Evolutionary conservation across 2,797 vertebrate species (phyloP).

Genomic region (Eremophila alpestris): DNA sequence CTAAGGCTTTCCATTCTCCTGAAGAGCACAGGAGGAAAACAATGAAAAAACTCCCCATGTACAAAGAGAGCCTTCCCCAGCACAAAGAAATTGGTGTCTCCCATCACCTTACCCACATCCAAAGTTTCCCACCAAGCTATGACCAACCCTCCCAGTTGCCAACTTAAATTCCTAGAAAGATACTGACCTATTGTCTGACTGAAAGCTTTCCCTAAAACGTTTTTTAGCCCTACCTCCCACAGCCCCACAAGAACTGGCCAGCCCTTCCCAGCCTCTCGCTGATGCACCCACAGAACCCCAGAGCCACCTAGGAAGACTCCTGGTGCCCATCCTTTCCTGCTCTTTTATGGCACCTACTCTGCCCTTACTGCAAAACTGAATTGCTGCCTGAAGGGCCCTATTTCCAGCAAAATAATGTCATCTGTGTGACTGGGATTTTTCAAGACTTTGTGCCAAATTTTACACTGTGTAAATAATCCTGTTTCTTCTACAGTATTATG

Average conservation of each 20-base stretch:
- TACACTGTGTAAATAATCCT: neutral
- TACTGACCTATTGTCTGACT: neutral
- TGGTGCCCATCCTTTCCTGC: neutral
- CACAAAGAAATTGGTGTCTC: neutral
- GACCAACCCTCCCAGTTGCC: neutral
- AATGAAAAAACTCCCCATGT: neutral
- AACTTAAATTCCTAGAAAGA: neutral
- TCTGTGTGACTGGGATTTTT: neutral
- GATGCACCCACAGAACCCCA: neutral
- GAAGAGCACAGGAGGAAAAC: neutral
- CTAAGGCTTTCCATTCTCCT: neutral
- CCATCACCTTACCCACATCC: neutral
- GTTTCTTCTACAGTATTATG: neutral
- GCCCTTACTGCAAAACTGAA: neutral
- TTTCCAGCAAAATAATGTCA: neutral
- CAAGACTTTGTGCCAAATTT: neutral
- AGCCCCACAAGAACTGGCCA: neutral
- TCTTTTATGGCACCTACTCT: neutral
- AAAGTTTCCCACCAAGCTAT: neutral
- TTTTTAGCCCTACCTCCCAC: neutral
- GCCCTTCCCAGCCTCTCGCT: neutral
- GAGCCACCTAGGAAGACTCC: neutral
- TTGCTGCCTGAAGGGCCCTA: neutral
- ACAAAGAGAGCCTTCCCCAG: neutral
- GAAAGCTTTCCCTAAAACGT: neutral